Conservation (phyloP, 2,888 invertebrate genomes). For the Masnerella sp. region DNA sequence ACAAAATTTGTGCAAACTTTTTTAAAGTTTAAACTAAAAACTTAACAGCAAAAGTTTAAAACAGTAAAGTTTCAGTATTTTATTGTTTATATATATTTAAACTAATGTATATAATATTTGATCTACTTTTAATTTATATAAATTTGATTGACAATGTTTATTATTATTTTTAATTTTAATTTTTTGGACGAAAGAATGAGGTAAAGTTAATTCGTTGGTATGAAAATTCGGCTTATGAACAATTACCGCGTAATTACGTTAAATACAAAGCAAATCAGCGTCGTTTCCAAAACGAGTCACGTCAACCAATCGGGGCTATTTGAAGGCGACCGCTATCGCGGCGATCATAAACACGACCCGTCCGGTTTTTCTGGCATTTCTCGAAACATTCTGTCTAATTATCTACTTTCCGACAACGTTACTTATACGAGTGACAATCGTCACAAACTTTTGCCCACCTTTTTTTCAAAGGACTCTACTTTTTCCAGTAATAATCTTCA, state of each 20-base stretch:
- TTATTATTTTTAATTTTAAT: too few relatives aligned
- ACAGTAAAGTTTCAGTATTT: too few relatives aligned
- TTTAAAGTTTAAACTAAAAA: too few relatives aligned
- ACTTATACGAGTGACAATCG: slow-evolving; percentile 38
- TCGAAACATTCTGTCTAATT: slow-evolving; percentile 51
- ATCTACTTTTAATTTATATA: too few relatives aligned
- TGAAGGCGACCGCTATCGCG: slow-evolving; percentile 19
- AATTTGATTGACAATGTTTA: too few relatives aligned
- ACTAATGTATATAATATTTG: too few relatives aligned
- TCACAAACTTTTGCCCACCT: slow-evolving; percentile 14
- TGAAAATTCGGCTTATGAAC: slow-evolving; percentile 31
- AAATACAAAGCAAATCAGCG: slow-evolving; percentile 26
- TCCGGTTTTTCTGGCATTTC: slow-evolving; percentile 55
- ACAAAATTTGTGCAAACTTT: too few relatives aligned
- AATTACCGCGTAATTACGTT: slow-evolving; percentile 28
- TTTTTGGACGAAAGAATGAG: slow-evolving; percentile 1
- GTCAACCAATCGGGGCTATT: slow-evolving; percentile 27
- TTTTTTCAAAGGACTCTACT: too few relatives aligned
- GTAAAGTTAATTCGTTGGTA: background rate
- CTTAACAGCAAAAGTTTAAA: too few relatives aligned
- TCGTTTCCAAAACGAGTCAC: slow-evolving; percentile 30
- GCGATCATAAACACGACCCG: slow-evolving; percentile 41
- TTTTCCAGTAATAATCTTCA: too few relatives aligned
- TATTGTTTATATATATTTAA: too few relatives aligned
- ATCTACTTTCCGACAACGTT: slow-evolving; percentile 53